Base-by-base conservation (phyloP, 1,140 invertebrate species). In the Mya arenaria region DNA sequence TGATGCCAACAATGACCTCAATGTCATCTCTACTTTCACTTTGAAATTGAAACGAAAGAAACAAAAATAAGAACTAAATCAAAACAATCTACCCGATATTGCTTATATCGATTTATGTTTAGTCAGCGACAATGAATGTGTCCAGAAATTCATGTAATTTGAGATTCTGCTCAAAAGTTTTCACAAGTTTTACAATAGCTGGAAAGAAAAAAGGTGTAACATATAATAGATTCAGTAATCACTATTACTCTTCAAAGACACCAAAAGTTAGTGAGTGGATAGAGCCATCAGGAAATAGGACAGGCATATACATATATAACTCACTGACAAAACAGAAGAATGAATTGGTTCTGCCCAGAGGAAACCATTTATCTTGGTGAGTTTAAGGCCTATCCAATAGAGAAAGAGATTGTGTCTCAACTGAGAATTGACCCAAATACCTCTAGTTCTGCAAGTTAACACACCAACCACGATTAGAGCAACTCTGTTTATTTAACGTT, bases 241-340 rank as follows among this genome's bases (percentile, higher is more conserved):
- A n/a, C n/a, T n/a, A n/a, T n/a, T n/a, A n/a, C n/a, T n/a, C 56
- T 60, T 5, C 8, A 30, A 62, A 62, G 17, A 0, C 0, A 1
- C 23, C 41, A 62, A 10, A 4, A 10, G 25, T 5, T 13, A 71
- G 25, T 25, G 56, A 84, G 5, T 92, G 91, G 91, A 69, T 82
- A 19, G n/a, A 82, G 60, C 91, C 91, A 6, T 2, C 63, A 48
- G 91, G 91, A 25, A 85, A 68, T 65, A 87, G 89, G 32, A 89
- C 90, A 48, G 88, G 88, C 19, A 88, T 92, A 37, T 83, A 73
- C 44, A 63, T 92, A 23, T 92, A 91, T 79, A 91, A 92, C 71
- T 77, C 84, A 44, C 30, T 91, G 17, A 87, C 85, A 13, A 89
- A 86, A 58, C 78, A 81, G 55, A 92, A 90, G 82, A 86, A 87